Conservation (phyloP, 35 echinoderm and acorn worm genomes). For the Ptychodera flava region DNA sequence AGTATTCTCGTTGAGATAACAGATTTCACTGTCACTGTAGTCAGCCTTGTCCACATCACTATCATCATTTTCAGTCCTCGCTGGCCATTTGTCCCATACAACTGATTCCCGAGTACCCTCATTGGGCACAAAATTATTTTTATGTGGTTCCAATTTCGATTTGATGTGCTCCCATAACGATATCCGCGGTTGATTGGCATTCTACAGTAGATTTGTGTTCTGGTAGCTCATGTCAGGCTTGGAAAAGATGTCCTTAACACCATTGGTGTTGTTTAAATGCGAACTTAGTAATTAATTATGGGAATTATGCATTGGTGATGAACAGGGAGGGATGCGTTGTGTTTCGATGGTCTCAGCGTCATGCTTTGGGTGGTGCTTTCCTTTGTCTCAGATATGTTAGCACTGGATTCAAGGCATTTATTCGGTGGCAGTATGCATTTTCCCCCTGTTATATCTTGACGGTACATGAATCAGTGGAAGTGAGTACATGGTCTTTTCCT, state of each 20-base stretch:
- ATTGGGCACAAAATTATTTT: not conserved
- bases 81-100: not conserved
- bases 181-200: no score
- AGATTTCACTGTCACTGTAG: not conserved
- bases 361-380: not conserved
- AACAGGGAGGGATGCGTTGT: not conserved
- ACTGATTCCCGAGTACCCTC: not conserved
- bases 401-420: no score
- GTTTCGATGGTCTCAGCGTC: not conserved
- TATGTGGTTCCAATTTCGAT: no score
- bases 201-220: no score
- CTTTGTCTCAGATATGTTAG: no score
- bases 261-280: no score
- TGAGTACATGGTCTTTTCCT: not conserved
- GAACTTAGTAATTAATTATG: no score
- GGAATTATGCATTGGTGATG: no score
- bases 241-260: no score
- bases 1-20: not conserved
- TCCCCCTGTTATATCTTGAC: not conserved
- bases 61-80: not conserved
- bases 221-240: no score
- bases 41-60: not conserved
- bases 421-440: no score
- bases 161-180: no score
- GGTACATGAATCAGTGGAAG: not conserved